Conservation (phyloP, 1,140 invertebrate species). For the Eufriesea mexicana region DNA sequence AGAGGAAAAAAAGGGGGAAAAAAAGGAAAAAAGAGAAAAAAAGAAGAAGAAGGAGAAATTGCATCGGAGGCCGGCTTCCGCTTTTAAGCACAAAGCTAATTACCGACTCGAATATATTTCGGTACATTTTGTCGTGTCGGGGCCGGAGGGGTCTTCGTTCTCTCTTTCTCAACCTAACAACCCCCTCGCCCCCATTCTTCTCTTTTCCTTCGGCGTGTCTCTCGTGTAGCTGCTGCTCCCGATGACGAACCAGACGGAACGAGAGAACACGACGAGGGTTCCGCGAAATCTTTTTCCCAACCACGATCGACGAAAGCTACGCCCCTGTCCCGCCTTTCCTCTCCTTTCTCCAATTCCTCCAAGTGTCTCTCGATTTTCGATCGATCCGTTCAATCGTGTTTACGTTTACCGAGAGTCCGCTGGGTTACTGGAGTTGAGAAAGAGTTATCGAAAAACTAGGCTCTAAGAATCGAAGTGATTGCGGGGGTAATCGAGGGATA, state of each 20-base stretch:
- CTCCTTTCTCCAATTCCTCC: background rate
- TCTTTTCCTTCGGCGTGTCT: background rate
- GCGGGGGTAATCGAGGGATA: no score
- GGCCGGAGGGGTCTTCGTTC: conserved; percentile 49
- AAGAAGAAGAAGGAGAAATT: conserved; percentile 31
- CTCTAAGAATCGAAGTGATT: no score
- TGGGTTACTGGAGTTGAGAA: no score
- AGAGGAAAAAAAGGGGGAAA: conserved; percentile 13
- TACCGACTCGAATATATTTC: conserved; percentile 65
- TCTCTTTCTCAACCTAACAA: conserved; percentile 20
- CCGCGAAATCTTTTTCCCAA: conserved; percentile 7
- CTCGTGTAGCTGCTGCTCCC: conserved; percentile 5
- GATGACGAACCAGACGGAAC: conserved; percentile 41
- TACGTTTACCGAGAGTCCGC: no score
- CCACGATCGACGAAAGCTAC: background rate
- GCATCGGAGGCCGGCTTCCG: conserved; percentile 52
- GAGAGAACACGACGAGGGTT: conserved; percentile 22
- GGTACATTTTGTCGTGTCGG: conserved; percentile 61
- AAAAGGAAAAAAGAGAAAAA: no score
- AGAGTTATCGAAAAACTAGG: no score
- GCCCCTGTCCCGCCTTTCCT: no score
- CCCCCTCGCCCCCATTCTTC: background rate
- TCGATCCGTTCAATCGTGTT: no score
- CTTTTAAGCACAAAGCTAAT: conserved; percentile 68
- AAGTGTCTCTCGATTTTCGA: background rate